Base-by-base conservation (phyloP, 2,797 vertebrate species). In the Pristis pectinata region DNA sequence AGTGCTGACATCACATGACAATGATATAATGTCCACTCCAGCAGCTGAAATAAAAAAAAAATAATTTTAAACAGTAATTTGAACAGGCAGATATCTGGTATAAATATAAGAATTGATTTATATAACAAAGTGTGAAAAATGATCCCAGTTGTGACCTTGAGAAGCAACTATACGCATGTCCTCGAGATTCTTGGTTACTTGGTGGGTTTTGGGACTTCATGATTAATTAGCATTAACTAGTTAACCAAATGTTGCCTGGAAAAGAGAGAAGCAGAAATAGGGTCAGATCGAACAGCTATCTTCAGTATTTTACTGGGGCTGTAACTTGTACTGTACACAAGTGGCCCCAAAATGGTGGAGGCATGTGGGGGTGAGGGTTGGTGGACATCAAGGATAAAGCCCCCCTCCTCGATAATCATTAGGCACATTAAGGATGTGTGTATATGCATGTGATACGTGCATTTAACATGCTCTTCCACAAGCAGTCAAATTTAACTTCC, bases 51-150 rank as follows among this genome's bases (percentile, higher is more conserved):
- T 59, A 59, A 64, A 91, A 83, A 22, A 49, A 9, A 64, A 19
- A 64, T 64, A 8, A 64, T 67, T 91, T 91, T n/a, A 91, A 61
- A 91, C n/a, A 37, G 87, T 91, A 37, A 91, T 91, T 91, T 91
- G 87, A 91, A 17, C 59, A 22, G 59, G 59, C 59, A 24, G n/a
- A 37, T 37, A 91, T 64, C 59, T 41, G 59, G 59, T 91, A 64
- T 37, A 24, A 91, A 59, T 89, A 61, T 37, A 91, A 67, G 67
- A 61, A 91, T 91, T 41, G 87, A 91, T 59, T 9, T 6, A 22
- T 6, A 91, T 59, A 64, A 64, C 37, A 61, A 64, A 91, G n/a
- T 91, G 2, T 91, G 87, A n/a, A 91, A 91, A 64, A 37, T 37
- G 34, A 91, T 91, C 87, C 61, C 87, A 30, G 1, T 37, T 2